Evolutionary conservation across 1,140 invertebrate species (phyloP).

Genomic region (Drosophila miranda): DNA sequence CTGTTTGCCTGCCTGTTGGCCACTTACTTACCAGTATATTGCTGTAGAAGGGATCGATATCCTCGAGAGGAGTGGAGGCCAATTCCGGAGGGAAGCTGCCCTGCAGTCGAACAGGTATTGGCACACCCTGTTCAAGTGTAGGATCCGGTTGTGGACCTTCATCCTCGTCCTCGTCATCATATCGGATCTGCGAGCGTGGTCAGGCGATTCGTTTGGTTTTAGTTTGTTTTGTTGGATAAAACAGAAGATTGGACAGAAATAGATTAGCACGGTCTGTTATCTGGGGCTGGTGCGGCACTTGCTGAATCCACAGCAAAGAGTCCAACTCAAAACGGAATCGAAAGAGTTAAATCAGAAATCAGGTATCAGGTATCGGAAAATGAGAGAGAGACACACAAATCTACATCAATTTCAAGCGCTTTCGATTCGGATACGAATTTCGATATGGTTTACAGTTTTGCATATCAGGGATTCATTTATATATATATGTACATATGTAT

Average conservation of each 20-base stretch:
- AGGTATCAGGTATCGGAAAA: slow-evolving; percentile 11
- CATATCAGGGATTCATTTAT: slow-evolving; percentile 40
- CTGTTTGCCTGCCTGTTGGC: too few relatives aligned
- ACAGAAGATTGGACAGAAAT: slow-evolving; percentile 17
- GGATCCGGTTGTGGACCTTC: slow-evolving; percentile 96
- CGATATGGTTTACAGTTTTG: slow-evolving; percentile 60
- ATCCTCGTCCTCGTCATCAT: slow-evolving; percentile 97
- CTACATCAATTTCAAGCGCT: slow-evolving; percentile 47
- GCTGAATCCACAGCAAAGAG: slow-evolving; percentile 4
- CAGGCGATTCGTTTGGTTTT: too few relatives aligned
- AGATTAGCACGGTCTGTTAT: slow-evolving; percentile 19
- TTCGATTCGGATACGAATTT: slow-evolving; percentile 49
- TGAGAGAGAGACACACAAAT: slow-evolving; percentile 35
- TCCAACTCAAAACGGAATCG: slow-evolving; percentile 35
- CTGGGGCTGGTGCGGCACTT: too few relatives aligned
- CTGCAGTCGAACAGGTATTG: slow-evolving; percentile 93
- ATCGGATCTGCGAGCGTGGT: slow-evolving; percentile 88
- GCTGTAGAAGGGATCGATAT: slow-evolving; percentile 96
- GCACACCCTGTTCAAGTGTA: slow-evolving; percentile 95
- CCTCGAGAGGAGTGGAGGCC: slow-evolving; percentile 96
- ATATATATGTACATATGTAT: slow-evolving; percentile 23
- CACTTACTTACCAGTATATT: slow-evolving; percentile 90
- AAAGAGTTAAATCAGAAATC: slow-evolving; percentile 23
- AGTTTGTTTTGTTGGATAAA: slow-evolving; percentile 4
- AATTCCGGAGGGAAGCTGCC: slow-evolving; percentile 95